These are phyloP conservation scores for Lasioglossum marginatum DNA, from an alignment of 2,888 invertebrate species.

Conservation along the genomic window DNA sequence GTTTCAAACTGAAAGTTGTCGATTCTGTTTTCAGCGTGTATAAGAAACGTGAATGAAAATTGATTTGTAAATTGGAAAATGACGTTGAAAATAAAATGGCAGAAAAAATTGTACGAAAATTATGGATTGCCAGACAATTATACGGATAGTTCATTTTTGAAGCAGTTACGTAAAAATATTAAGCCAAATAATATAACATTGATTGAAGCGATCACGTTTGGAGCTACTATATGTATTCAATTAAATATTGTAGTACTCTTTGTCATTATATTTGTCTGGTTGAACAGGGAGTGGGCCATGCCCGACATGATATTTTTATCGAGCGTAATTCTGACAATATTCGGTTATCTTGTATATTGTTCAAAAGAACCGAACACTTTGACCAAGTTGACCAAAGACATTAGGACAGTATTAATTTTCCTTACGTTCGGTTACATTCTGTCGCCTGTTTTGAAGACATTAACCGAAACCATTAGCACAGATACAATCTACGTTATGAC, in stretches of 20 bases:
- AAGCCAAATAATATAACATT: conserved; percentile 91
- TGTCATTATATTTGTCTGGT: conserved; percentile 89
- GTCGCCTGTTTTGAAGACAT: conserved; percentile 96
- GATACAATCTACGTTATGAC: conserved; percentile 98
- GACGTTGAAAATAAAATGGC: conserved; percentile 86
- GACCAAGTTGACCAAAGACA: conserved; percentile 85
- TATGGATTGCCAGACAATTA: conserved; percentile 96
- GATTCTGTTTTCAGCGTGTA: conserved; percentile 1
- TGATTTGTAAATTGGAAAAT: conserved; percentile 23
- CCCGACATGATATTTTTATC: conserved; percentile 88
- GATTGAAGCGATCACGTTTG: conserved; percentile 89
- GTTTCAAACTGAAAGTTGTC: background rate
- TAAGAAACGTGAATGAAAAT: background rate
- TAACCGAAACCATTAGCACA: conserved; percentile 98
- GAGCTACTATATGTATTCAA: conserved; percentile 92
- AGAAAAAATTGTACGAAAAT: conserved; percentile 95
- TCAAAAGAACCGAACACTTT: conserved; percentile 70
- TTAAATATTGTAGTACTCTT: conserved; percentile 92
- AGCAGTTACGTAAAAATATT: conserved; percentile 93
- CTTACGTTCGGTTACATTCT: conserved; percentile 94
- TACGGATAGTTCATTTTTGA: conserved; percentile 94
- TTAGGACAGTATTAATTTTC: conserved; percentile 93
- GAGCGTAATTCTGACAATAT: conserved; percentile 86
- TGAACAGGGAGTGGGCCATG: conserved; percentile 89
- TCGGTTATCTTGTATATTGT: conserved; percentile 88